Conservation (phyloP, 92 coral and sea anemone species). For the Porites rus region DNA sequence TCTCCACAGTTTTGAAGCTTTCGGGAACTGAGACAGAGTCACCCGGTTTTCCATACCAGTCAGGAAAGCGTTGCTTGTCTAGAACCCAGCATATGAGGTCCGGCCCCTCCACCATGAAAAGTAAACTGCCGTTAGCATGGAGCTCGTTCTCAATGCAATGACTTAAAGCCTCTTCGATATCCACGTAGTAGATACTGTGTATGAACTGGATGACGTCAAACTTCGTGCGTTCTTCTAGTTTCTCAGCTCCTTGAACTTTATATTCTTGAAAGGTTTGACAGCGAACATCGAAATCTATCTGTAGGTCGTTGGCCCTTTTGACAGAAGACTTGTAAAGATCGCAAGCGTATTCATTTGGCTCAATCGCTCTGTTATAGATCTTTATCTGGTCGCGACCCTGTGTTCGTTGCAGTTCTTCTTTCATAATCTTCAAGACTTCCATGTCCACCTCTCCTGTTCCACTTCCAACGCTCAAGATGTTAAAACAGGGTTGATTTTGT, state of each 20-base stretch:
- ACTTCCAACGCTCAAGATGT: no score
- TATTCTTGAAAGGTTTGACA: slow-evolving; percentile 13
- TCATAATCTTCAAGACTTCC: no score
- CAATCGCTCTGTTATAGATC: slow-evolving; percentile 30
- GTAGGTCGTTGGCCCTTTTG: background rate
- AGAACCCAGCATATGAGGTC: no score
- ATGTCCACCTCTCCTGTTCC: no score
- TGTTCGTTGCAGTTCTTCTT: background rate
- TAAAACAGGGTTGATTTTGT: no score
- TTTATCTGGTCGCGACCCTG: background rate
- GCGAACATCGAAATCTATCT: slow-evolving; percentile 1
- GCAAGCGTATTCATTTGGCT: background rate
- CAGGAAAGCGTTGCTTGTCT: no score
- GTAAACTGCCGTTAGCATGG: slow-evolving; percentile 11
- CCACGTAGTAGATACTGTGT: slow-evolving; percentile 53
- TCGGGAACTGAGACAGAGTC: no score
- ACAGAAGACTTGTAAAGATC: slow-evolving; percentile 1
- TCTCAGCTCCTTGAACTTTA: background rate
- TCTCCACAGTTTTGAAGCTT: background rate
- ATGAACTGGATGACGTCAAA: slow-evolving; percentile 57
- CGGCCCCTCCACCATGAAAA: background rate
- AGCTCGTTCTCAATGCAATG: slow-evolving; percentile 28
- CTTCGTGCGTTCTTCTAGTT: background rate
- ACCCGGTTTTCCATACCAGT: background rate
- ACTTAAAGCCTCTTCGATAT: slow-evolving; percentile 24